Percentiles rank a stretch among this genome's conserved stretches.
Conservation (phyloP, 2,888 invertebrate species). For the Amblyjoppa fuscipennis region DNA sequence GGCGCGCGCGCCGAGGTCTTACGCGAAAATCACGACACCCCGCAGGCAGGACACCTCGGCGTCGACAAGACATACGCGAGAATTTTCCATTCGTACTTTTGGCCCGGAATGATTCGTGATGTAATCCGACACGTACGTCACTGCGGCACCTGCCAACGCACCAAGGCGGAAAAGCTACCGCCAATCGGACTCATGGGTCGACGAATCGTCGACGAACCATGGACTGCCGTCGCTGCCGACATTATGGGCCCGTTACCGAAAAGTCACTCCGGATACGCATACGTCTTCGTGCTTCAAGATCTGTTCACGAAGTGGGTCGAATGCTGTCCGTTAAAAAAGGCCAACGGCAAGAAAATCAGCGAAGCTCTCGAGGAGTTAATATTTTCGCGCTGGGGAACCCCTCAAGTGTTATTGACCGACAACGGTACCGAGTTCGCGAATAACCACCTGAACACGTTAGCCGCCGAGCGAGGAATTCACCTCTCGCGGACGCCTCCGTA, state of each 20-base stretch:
- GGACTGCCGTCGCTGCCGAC: too few relatives aligned
- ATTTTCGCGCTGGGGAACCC: slow-evolving; percentile 67
- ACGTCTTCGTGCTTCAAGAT: too few relatives aligned
- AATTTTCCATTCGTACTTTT: slow-evolving; percentile 62
- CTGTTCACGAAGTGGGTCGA: too few relatives aligned
- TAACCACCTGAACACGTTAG: slow-evolving; percentile 33
- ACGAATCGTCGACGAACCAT: too few relatives aligned
- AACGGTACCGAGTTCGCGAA: slow-evolving; percentile 71
- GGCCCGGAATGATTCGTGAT: slow-evolving; percentile 69
- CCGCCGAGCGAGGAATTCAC: slow-evolving; percentile 40
- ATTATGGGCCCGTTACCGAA: too few relatives aligned
- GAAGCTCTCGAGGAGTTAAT: slow-evolving; percentile 65
- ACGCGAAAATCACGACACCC: slow-evolving; percentile 44
- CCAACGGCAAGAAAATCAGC: slow-evolving; percentile 56
- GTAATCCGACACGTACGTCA: slow-evolving; percentile 51
- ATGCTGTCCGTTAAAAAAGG: slow-evolving; percentile 27
- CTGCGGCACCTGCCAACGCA: slow-evolving; percentile 62
- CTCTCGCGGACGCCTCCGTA: slow-evolving; percentile 70
- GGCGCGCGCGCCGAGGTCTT: background rate
- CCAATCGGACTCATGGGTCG: too few relatives aligned
- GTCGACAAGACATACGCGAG: slow-evolving; percentile 65
- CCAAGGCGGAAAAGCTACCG: background rate
- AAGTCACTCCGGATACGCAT: too few relatives aligned
- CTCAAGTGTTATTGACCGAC: slow-evolving; percentile 66
- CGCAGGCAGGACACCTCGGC: slow-evolving; percentile 64